Base-by-base conservation (phyloP, 2,113 vertebrate species). In the Lasiurus cinereus region DNA sequence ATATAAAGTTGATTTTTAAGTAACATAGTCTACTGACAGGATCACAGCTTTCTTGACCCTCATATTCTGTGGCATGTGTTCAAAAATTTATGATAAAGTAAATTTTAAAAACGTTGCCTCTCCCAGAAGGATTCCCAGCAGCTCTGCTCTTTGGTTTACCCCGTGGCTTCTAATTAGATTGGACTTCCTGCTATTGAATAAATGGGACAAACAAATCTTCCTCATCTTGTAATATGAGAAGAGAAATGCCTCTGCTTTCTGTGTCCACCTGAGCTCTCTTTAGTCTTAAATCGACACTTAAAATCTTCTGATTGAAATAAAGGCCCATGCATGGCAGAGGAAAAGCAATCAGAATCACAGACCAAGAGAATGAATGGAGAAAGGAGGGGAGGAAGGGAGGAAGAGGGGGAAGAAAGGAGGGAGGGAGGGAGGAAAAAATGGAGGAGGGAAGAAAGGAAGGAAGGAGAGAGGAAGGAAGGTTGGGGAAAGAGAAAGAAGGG, bases 251-350 rank as follows among this genome's bases (percentile, higher is more conserved):
- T 52, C 10, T 80, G 31, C 11, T 67, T n/a, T 52, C n/a, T 56
- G 27, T 50, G 56, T 54, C n/a, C 64, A 84, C 19, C 4, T 78
- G 74, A 54, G 46, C 36, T 79, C 29, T 31, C 79, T 93, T 56
- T 13, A 62, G 33, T 76, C 77, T 90, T 77, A 36, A 54, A 33
- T 3, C 21, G 62, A 69, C 39, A 87, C 59, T 13, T 69, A 31
- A 69, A 82, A 88, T 90, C n/a, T 15, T 77, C 36, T 85, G 24
- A 54, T 0, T 52, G 79, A 69, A 94, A 94, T 89, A 50, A 70
- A 88, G 93, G 5, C 33, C 54, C 90, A 24, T 46, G 33, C 14
- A 9, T 66, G 62, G 62, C n/a, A 73, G 8, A 88, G 36, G 78
- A 91, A 43, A 16, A 92, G 1, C 19, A 12, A 72, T 4, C 62